Conservation (phyloP, 2,113 vertebrate species). For the Polypterus bichir region DNA sequence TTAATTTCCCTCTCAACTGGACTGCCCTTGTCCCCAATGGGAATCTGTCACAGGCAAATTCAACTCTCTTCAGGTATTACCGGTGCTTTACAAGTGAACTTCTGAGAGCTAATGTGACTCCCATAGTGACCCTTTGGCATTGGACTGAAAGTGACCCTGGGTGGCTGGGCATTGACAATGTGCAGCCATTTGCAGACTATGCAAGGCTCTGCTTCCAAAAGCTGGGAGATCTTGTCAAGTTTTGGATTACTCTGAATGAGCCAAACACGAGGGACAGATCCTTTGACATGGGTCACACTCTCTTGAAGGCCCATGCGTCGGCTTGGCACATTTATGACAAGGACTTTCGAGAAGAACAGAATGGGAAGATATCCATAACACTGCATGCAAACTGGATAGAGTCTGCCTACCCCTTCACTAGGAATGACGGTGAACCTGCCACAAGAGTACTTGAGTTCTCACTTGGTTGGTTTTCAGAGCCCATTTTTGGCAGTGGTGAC, state of each 20-base stretch:
- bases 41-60: conserved; percentile 57
- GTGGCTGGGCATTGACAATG: conserved; percentile 68
- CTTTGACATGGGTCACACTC: conserved; percentile 67
- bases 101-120: conserved; percentile 66
- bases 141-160: conserved; percentile 57
- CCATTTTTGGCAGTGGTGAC: conserved; percentile 79
- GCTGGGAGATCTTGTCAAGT: conserved; percentile 66
- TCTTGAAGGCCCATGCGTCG: conserved; percentile 74
- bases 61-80: conserved; percentile 71
- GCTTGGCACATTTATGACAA: conserved; percentile 75
- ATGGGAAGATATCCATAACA: conserved; percentile 74
- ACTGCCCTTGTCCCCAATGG: conserved; percentile 69
- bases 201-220: conserved; percentile 72
- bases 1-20: conserved; percentile 89
- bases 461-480: conserved; percentile 84
- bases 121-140: conserved; percentile 85
- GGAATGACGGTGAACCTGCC: conserved; percentile 65
- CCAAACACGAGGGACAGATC: conserved; percentile 61
- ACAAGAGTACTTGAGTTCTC: conserved; percentile 74
- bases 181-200: conserved; percentile 70
- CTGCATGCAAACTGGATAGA: conserved; percentile 88
- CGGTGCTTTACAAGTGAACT: conserved; percentile 74
- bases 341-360: conserved; percentile 64
- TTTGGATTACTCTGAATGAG: conserved; percentile 90
- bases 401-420: conserved; percentile 76